phyloP scores from a whole-genome alignment of 2,113 vertebrate genomes.

The Cinclus cinclus region DNA sequence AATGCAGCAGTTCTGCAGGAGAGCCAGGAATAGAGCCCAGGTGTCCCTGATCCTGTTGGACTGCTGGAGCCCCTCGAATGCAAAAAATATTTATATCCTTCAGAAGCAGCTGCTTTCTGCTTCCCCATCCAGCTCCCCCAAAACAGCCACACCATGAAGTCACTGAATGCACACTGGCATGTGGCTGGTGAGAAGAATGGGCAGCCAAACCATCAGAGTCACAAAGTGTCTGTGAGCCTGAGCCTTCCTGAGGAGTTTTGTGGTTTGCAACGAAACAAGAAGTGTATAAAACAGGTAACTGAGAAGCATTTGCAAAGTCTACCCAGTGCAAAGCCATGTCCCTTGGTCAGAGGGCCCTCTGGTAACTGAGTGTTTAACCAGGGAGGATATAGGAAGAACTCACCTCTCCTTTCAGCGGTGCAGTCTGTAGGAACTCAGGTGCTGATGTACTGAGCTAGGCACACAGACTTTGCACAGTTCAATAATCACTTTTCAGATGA shows the following conservation, averaged over 20 bases:
- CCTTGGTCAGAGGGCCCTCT: not conserved
- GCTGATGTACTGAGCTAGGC: not conserved
- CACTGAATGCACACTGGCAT: not conserved
- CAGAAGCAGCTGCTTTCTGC: constrained; percentile 52
- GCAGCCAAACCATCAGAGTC: not conserved
- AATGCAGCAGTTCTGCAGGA: not conserved
- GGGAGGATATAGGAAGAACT: not conserved
- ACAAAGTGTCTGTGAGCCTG: not conserved
- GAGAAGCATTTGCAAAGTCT: not conserved
- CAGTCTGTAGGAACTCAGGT: not conserved
- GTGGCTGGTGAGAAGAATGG: not conserved
- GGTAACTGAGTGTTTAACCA: not conserved
- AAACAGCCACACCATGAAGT: not conserved
- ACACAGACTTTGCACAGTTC: not conserved
- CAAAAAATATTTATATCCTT: constrained; percentile 45
- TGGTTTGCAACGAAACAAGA: not conserved
- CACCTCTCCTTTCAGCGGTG: not conserved
- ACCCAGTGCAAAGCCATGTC: not conserved
- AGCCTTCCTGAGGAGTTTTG: not conserved
- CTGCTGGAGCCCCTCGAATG: not conserved
- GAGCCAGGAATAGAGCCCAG: constrained; percentile 22
- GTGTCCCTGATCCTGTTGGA: not conserved
- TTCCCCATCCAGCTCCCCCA: constrained; percentile 12
- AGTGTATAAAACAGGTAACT: not conserved
- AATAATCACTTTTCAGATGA: not conserved